Base-by-base conservation (phyloP, 2,113 vertebrate species). In the Pimephales promelas region DNA sequence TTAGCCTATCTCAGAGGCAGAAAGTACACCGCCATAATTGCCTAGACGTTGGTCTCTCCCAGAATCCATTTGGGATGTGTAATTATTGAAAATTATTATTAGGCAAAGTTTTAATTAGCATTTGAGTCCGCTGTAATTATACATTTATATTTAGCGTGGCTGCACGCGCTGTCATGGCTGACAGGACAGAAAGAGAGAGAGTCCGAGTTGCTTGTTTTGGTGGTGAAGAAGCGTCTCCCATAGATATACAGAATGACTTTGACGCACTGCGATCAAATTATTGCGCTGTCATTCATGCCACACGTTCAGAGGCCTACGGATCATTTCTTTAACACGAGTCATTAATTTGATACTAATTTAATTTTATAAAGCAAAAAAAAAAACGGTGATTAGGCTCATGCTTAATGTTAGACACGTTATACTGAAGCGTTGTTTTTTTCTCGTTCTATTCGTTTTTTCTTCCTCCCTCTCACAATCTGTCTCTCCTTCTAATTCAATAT, bases 41-140 rank as follows among this genome's bases (percentile, higher is more conserved):
- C 87, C 85, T 81, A 87, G 45, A 68, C 87, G 76, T 76, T 80
- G 52, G n/a, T 49, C 54, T 62, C 78, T 88, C 86, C 73, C 82
- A 76, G 83, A 81, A 84, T 89, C 84, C 81, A 83, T 88, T 89
- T 90, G 92, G 88, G 92, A 91, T 78, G 86, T 91, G 90, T 91
- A 91, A 93, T 93, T 94, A 93, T 91, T 90, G 88, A 76, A 86
- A 88, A 91, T 93, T 93, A 92, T 93, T 94, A 93, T 90, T 93
- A 93, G 89, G 88, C 77, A 68, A 87, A 90, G 78, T 89, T 92
- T 93, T 93, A 91, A 92, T 92, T 90, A 92, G 91, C 88, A 88
- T 85, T 88, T 81, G 86, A 90, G 88, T 88, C 86, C 91, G 87
- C 76, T 89, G 90, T 93, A 93, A 92, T 94, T 92, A 90, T 87